Conservation (phyloP, 2,888 invertebrate species). For the Blastobasis adustella region DNA sequence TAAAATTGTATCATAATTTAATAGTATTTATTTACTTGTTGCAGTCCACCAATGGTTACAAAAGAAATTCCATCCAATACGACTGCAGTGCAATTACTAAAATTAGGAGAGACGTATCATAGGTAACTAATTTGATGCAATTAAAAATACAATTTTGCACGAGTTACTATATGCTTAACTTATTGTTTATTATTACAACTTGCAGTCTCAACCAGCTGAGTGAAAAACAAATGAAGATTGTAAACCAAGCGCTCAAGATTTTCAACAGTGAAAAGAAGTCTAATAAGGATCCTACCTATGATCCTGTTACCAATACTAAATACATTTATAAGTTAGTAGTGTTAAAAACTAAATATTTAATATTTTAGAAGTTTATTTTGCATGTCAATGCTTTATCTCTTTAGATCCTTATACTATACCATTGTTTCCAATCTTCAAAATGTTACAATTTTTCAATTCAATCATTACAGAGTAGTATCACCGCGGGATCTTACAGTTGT, state of each 20-base stretch:
- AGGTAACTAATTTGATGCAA: slow-evolving; percentile 35
- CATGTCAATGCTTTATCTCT: not conserved
- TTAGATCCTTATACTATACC: not conserved
- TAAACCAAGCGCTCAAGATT: slow-evolving; percentile 57
- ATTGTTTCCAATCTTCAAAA: not conserved
- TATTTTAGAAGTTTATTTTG: not conserved
- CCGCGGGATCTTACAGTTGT: slow-evolving; percentile 56
- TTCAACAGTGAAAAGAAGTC: slow-evolving; percentile 50
- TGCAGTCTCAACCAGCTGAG: slow-evolving; percentile 57
- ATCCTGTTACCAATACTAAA: slow-evolving; percentile 56
- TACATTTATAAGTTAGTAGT: slow-evolving; percentile 52
- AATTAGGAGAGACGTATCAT: slow-evolving; percentile 63
- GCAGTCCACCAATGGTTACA: slow-evolving; percentile 21
- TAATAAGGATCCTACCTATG: slow-evolving; percentile 49
- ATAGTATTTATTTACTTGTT: slow-evolving; percentile 12
- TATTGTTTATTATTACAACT: not conserved
- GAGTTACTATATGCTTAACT: too few relatives aligned
- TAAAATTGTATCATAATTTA: slow-evolving; percentile 4
- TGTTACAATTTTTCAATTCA: not conserved
- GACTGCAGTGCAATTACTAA: slow-evolving; percentile 58
- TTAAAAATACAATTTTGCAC: not conserved
- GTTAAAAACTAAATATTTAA: too few relatives aligned
- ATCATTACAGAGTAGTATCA: slow-evolving; percentile 46
- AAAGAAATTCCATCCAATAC: slow-evolving; percentile 31
- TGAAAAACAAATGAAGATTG: slow-evolving; percentile 59